These are phyloP conservation scores for Pluvialis apricaria DNA, from an alignment of 2,113 vertebrate species.

Conservation along the genomic window DNA sequence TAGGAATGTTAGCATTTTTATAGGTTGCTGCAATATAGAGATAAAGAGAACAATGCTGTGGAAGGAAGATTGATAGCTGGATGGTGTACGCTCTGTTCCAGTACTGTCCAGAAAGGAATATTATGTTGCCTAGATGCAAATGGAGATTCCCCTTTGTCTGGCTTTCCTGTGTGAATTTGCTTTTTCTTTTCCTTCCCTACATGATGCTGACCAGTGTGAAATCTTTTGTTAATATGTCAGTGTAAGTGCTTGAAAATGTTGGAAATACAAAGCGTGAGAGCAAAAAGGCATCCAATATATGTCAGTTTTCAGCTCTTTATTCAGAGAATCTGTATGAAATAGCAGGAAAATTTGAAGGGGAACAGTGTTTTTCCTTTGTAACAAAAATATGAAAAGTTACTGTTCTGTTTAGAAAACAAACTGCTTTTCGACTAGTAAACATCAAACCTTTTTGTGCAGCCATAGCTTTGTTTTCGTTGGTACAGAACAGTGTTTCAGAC, in stretches of 20 bases:
- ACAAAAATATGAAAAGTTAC: neutral
- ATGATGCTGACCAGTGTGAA: neutral
- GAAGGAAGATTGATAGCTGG: constrained; percentile 28
- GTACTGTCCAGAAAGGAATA: neutral
- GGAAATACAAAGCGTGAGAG: neutral
- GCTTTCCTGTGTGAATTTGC: neutral
- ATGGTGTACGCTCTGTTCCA: neutral
- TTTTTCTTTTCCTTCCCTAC: neutral
- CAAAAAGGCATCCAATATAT: neutral
- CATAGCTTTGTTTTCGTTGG: neutral
- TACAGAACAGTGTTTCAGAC: neutral
- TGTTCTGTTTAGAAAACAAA: neutral
- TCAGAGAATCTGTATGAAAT: neutral
- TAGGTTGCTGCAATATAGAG: constrained; percentile 61
- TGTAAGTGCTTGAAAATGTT: neutral
- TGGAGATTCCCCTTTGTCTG: constrained; percentile 8
- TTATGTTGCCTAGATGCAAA: neutral
- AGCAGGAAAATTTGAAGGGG: neutral
- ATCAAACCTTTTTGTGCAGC: neutral
- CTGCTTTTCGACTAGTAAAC: neutral
- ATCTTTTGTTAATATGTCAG: neutral
- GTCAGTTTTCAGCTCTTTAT: neutral
- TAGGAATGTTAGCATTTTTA: constrained; percentile 2
- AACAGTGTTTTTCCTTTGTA: neutral
- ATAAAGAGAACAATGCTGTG: constrained; percentile 67